Evolutionary conservation across 2,797 vertebrate genomes (phyloP), one percentile per base, ranked within the genome.

Genomic region (Phoebastria nigripes): DNA sequence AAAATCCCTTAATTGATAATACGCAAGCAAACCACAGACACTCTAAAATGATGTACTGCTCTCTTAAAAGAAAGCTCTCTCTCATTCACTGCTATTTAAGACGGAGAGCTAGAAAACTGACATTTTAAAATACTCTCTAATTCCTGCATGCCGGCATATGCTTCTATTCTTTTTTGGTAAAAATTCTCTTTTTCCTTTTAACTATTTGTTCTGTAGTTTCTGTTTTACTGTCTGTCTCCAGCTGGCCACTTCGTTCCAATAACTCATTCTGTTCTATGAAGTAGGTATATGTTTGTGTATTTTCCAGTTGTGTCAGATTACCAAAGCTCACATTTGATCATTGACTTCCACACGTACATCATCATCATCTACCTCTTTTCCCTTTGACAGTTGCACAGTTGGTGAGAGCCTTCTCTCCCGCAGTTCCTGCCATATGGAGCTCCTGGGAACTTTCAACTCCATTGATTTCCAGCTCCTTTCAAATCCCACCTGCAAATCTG

Each of bases 361-460:
- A 80, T 31, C 78, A 18, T 65, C 70, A 39, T 66, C 18, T 6
- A 39, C 91, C 70, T 90, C 83, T 15, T 82, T 55, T 93, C 73
- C 94, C 93, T 90, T 18, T 81, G 93, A 81, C 90, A 95, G 79
- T 54, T 54, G 91, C 94, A 93, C 94, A 91, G 94, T 90, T 95
- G 89, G 84, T 91, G 82, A 95, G 80, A 95, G 74, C 42, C 78
- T 93, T 78, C 77, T 80, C 79, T 96, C 92, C 93, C 0, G 9
- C 93, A 92, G 94, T 3, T 96, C 88, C 91, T 94, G 94, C 95
- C 96, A 96, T 95, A 95, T 93, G 96, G 95, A 97, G 96, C 77
- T 92, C 92, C 94, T 31, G 20, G 66, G 91, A 94, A 94, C 94
- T 96, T 96, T 93, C 72, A 94, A 92, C 87, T 95, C 83, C 83